Conservation (phyloP, 2,113 vertebrate genomes). For the Monopterus albus region DNA sequence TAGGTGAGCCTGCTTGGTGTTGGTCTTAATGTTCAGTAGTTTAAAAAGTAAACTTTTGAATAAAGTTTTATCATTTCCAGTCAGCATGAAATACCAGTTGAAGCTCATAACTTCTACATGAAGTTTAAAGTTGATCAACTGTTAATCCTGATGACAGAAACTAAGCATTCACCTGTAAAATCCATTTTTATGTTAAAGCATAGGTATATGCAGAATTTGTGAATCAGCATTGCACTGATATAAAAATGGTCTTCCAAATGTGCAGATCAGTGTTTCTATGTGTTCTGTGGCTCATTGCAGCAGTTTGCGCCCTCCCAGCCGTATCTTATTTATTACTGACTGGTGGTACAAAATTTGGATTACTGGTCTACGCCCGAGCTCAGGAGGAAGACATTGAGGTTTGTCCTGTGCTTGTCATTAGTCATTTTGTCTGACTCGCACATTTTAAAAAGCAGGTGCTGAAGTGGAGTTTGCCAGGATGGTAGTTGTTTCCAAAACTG, state of each 20-base stretch:
- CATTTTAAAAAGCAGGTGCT: not conserved
- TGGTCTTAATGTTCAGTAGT: not conserved
- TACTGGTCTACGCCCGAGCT: not conserved
- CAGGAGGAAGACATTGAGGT: too few species aligned
- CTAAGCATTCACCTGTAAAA: not conserved
- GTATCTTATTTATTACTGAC: too few species aligned
- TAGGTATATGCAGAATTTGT: not conserved
- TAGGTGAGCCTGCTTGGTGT: not conserved
- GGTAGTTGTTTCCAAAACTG: not conserved
- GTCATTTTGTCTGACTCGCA: too few species aligned
- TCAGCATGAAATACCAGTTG: not conserved
- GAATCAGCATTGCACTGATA: not conserved
- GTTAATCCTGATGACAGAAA: not conserved
- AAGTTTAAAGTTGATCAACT: not conserved
- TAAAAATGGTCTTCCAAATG: constrained; percentile 1
- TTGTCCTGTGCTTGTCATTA: too few species aligned
- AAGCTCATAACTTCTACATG: constrained; percentile 9
- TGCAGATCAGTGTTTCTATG: not conserved
- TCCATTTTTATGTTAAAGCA: not conserved
- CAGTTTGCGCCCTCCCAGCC: too few species aligned
- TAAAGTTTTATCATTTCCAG: not conserved
- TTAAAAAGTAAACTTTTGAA: constrained; percentile 2
- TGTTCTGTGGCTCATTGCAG: not conserved
- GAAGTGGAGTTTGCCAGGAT: not conserved
- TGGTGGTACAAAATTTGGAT: not conserved